phyloP scores from a whole-genome alignment of 2,888 invertebrate species.

The Gymnosoma rotundatum region DNA sequence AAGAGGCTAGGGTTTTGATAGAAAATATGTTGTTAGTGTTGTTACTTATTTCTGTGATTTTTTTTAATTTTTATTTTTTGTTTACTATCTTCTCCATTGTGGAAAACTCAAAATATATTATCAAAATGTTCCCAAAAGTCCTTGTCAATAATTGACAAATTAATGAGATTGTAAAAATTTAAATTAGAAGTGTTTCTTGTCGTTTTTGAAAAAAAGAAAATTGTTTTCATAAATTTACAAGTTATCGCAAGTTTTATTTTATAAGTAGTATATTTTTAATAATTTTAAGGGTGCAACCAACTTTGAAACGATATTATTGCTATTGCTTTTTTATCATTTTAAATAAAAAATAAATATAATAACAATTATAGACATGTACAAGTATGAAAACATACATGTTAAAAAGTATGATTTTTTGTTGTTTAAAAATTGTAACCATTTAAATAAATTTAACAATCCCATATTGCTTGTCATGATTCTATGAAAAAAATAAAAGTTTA shows the following conservation, averaged over 20 bases:
- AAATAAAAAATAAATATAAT: not conserved
- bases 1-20: constrained; percentile 46
- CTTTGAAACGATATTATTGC: constrained; percentile 49
- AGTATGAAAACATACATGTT: too few species aligned
- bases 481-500: not conserved
- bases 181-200: constrained; percentile 44
- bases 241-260: constrained; percentile 56
- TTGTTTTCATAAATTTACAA: constrained; percentile 48
- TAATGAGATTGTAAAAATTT: constrained; percentile 55
- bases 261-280: constrained; percentile 45
- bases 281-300: constrained; percentile 55
- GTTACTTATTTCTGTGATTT: constrained; percentile 64
- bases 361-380: too few species aligned
- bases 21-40: constrained; percentile 52
- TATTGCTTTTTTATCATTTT: constrained; percentile 41
- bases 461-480: not conserved
- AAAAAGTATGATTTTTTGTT: not conserved
- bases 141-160: constrained; percentile 46
- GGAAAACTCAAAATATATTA: constrained; percentile 50
- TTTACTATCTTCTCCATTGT: constrained; percentile 50
- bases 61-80: not conserved
- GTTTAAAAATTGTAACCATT: not conserved
- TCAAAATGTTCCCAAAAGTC: constrained; percentile 39
- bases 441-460: not conserved
- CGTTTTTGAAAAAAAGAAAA: constrained; percentile 8